Evolutionary conservation across 2,888 invertebrate species (phyloP), one percentile per base, ranked within the genome.

Genomic region (Neoscelio sp.): DNA sequence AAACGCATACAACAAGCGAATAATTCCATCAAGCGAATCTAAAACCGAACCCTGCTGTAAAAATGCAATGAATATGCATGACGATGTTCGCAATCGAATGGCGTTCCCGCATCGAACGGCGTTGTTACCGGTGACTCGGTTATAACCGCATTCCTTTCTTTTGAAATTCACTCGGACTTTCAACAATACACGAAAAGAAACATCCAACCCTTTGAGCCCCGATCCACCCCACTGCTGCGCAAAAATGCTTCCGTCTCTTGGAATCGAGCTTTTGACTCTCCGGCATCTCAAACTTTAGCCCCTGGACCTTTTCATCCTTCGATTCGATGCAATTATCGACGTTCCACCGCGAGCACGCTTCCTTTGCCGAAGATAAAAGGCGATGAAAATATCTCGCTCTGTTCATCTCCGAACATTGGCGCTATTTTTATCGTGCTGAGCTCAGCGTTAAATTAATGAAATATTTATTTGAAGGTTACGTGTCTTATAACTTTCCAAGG

Each of bases 31-130:
- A 38, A 56, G 35, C 20, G 18, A 17, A 35, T 28, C 28, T 18
- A 15, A 23, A 17, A 64, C 40, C 18, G 40, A 40, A 50, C 7
- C 17, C 50, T 30, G 42, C 33, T 73, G 42, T 64, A 73, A 74
- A 73, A 65, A 48, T 56, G 48, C 56, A 65, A 65, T 65, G 73
- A 74, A 74, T 74, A 74, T 74, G 64, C 56, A 74, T 65, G 38
- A 15, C n/a, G 40, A 46, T 46, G 56, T 13, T 18, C 20, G 18
- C 28, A 28, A 48, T 62, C 64, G 23, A 73, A 64, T 64, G 23
- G 10, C 33, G 8, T 15, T 17, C 6, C 23, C 20, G 30, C 13
- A 40, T n/a, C n/a, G 26, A 15, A 44, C 35, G 33, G 26, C 44
- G 4, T 7, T 7, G 23, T 1, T 62, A 60, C 44, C 35, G 35